Evolutionary conservation across 2,888 invertebrate genomes (phyloP), one percentile per base, ranked within the genome.

Genomic region (Drosophila fungiperda): DNA sequence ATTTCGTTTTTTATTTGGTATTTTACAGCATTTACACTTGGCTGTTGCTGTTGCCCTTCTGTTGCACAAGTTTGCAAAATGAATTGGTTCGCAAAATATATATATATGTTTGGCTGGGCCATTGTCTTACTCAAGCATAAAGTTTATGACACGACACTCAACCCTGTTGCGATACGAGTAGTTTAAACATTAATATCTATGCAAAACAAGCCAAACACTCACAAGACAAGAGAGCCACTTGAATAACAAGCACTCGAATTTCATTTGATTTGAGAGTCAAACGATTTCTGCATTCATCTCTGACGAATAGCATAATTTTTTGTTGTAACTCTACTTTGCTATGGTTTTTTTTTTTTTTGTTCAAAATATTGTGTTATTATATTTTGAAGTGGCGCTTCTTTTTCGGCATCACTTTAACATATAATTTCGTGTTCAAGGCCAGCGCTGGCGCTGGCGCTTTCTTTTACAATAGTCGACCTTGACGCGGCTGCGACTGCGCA

Each of bases 381-480:
- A 17, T 57, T 57, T 57, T 57, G 15, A 32, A 53, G 52, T 48
- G 48, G 9, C 42, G 38, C 60, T 62, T 52, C 76, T 61, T 62
- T 73, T n/a, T 55, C 35, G 67, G 67, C 65, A 70, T 57, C 53
- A 69, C 68, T 78, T 87, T 69, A 73, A 74, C 78, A 78, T 80
- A 73, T 80, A 45, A 52, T 70, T 90, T 90, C 72, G 80, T 91
- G 90, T 88, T 88, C 87, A 91, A 88, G 87, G 87, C 90, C 90
- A 74, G 59, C 80, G 73, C 65, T 83, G 26, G 26, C 26, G 26
- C 26, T 26, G 81, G 73, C 89, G 89, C 87, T 88, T 88, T 88
- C 87, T 88, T 91, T 88, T 90, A 91, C 89, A 87, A 87, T 86
- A 90, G 90, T 79, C 84, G 91, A 87, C 87, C 87, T 87, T 87